A percentile compares a stretch with the other conserved stretches of the same genome.
Conservation (phyloP, 2,797 vertebrate genomes). For the Anabacerthia variegaticeps region DNA sequence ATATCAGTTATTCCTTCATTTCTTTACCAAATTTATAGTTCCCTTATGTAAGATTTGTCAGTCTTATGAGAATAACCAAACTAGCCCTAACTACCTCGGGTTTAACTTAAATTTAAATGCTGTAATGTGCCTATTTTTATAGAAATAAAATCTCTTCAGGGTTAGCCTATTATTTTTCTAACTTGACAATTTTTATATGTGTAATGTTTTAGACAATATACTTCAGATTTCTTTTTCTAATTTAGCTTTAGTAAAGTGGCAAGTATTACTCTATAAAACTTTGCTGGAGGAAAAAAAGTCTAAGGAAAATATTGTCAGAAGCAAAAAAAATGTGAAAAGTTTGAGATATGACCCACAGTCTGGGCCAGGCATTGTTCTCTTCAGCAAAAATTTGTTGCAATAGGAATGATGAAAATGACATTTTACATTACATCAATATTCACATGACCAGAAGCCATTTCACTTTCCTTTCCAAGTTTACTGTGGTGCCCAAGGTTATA, state of each 20-base stretch:
- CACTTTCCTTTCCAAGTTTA: neutral
- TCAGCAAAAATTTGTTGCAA: neutral
- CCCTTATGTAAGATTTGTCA: neutral
- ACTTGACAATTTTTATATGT: neutral
- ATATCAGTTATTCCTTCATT: neutral
- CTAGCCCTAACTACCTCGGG: neutral
- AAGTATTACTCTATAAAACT: neutral
- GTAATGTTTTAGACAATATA: neutral
- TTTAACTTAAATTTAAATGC: conserved; percentile 21
- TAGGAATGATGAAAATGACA: neutral
- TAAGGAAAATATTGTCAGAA: neutral
- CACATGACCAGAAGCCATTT: neutral
- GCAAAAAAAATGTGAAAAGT: neutral
- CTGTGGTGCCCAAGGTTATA: neutral
- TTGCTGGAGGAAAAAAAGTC: neutral
- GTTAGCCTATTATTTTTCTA: conserved; percentile 7
- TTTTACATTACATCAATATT: neutral
- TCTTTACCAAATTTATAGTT: conserved; percentile 26
- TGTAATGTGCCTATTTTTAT: neutral
- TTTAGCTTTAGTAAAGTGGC: neutral
- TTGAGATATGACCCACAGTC: neutral
- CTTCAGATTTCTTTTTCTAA: neutral
- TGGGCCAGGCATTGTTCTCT: neutral
- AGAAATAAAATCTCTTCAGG: conserved; percentile 14
- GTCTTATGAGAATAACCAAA: neutral